A percentile compares a stretch with the other conserved stretches of the same genome.
Conservation (phyloP, 1,140 invertebrate genomes). For the Brachionus paranguensis region DNA sequence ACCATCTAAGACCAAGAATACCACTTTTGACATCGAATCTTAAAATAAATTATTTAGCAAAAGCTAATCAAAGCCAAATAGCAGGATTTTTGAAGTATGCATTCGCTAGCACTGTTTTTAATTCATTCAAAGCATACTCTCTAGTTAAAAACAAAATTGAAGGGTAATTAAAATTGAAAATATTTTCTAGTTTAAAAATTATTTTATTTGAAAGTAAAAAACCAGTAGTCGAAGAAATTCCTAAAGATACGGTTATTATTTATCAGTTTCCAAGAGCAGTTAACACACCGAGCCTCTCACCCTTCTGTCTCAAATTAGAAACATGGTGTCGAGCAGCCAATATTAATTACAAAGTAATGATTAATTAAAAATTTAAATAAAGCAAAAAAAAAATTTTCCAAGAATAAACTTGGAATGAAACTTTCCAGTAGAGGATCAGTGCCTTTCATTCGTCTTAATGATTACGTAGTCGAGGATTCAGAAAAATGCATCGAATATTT, state of each 20-base stretch:
- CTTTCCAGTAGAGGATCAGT: background rate
- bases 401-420: conserved; percentile 23
- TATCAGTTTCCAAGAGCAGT: conserved; percentile 25
- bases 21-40: background rate
- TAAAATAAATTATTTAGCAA: background rate
- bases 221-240: background rate
- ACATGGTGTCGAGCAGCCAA: conserved; percentile 32
- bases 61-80: background rate
- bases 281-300: conserved; percentile 1
- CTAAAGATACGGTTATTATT: conserved; percentile 28
- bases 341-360: conserved; percentile 25
- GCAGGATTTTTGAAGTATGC: conserved; percentile 2
- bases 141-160: background rate
- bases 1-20: background rate
- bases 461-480: conserved; percentile 9
- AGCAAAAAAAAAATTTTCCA: background rate
- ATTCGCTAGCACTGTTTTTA: background rate
- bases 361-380: background rate
- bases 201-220: background rate
- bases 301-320: conserved; percentile 16
- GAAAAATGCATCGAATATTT: conserved; percentile 40
- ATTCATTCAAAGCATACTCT: background rate
- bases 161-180: background rate
- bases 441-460: conserved; percentile 25
- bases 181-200: background rate